These are phyloP conservation scores for Catagonus wagneri DNA, from an alignment of 2,113 vertebrate species.

Conservation along the genomic window DNA sequence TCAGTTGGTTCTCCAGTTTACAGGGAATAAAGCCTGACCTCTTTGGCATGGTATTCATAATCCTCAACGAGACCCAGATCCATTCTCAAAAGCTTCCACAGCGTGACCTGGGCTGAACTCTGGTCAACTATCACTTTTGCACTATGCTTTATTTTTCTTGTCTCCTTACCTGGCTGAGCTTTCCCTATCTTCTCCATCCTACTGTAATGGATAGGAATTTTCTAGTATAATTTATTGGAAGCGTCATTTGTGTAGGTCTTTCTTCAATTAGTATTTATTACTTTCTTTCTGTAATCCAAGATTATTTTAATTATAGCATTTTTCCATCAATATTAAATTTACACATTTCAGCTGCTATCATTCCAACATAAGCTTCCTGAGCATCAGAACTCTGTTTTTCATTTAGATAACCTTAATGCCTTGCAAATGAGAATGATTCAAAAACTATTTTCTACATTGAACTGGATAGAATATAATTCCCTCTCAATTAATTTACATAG, in stretches of 20 bases:
- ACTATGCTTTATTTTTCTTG: background rate
- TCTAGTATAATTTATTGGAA: background rate
- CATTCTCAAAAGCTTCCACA: background rate
- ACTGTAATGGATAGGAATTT: background rate
- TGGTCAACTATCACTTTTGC: background rate
- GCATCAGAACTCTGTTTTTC: background rate
- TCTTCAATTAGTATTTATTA: background rate
- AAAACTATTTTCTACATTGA: background rate
- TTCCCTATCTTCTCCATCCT: background rate
- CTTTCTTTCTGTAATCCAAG: background rate
- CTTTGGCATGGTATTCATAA: background rate
- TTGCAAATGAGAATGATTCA: background rate
- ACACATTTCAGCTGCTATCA: background rate
- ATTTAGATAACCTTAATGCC: background rate
- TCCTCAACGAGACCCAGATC: background rate
- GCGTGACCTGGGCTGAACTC: background rate
- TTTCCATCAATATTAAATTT: background rate
- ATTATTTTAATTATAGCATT: conserved; percentile 44
- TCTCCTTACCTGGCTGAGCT: background rate
- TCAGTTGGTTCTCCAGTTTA: background rate
- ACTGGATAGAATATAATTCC: background rate
- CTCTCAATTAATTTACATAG: background rate
- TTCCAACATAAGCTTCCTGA: background rate
- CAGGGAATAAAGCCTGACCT: background rate
- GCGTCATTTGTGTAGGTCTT: background rate